These are phyloP conservation scores for Ceratina australensis DNA, from an alignment of 1,140 invertebrate species.

Conservation along the genomic window DNA sequence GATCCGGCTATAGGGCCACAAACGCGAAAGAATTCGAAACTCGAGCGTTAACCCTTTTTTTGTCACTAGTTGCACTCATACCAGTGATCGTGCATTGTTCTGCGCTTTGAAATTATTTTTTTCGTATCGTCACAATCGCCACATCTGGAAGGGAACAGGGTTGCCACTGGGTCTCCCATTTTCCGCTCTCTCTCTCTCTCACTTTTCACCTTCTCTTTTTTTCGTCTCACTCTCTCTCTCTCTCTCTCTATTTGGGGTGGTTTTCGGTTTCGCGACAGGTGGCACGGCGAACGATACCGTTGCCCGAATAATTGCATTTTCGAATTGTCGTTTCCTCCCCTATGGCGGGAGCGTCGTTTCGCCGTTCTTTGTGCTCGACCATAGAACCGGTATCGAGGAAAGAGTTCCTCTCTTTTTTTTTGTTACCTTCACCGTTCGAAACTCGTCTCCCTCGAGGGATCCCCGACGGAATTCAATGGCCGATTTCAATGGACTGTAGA, in stretches of 20 bases:
- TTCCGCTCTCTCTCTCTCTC: neutral
- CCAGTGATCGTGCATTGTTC: conserved; percentile 49
- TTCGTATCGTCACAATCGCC: conserved; percentile 51
- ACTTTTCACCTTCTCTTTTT: neutral
- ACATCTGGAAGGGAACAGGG: conserved; percentile 41
- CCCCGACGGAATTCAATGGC: conserved; percentile 47
- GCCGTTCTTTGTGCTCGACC: conserved; percentile 36
- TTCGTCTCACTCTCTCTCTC: neutral
- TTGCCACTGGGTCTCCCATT: neutral
- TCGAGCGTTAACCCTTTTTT: conserved; percentile 40
- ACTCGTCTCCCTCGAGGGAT: conserved; percentile 33
- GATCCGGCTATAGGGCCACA: neutral
- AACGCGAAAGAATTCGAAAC: conserved; percentile 24
- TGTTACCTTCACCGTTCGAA: conserved; percentile 3
- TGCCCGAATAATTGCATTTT: conserved; percentile 67
- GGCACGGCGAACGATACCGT: conserved; percentile 46
- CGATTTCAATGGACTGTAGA: conserved; percentile 34
- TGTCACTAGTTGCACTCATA: neutral
- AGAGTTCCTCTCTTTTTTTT: conserved; percentile 20
- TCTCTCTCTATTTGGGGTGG: conserved; percentile 31
- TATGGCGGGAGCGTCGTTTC: conserved; percentile 34
- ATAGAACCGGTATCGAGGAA: conserved; percentile 27
- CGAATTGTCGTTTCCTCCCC: conserved; percentile 52
- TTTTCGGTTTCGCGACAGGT: conserved; percentile 60
- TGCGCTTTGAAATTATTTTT: conserved; percentile 60